phyloP scores from a whole-genome alignment of 1,140 invertebrate species.

The Bombus terrestris region DNA sequence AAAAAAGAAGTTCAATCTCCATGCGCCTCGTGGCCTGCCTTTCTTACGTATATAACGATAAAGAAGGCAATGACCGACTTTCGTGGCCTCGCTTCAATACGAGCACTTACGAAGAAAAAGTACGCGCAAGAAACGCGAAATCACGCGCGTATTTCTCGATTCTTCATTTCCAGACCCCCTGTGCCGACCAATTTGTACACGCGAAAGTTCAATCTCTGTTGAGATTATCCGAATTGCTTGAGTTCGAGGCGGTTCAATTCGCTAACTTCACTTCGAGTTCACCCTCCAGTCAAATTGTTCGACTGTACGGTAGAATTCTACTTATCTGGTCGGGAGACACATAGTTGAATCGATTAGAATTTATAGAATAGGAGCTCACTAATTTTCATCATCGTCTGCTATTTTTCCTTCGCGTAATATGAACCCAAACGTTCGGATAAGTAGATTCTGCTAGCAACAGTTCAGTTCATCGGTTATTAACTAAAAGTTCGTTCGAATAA shows the following conservation, averaged over 20 bases:
- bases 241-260: not conserved
- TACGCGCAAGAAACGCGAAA: constrained; percentile 13
- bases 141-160: constrained; percentile 30
- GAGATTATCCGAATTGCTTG: not conserved
- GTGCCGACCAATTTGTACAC: not conserved
- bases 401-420: too few species aligned
- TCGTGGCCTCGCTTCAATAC: constrained; percentile 40
- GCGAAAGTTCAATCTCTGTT: not conserved
- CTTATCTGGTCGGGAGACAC: too few species aligned
- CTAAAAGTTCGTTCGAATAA: too few species aligned
- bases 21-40: constrained; percentile 9
- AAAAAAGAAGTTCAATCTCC: constrained; percentile 33
- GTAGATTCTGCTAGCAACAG: too few species aligned
- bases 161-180: not conserved
- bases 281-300: not conserved
- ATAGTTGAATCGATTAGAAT: too few species aligned
- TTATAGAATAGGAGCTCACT: too few species aligned
- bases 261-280: not conserved
- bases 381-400: too few species aligned
- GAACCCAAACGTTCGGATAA: too few species aligned
- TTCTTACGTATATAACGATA: constrained; percentile 25
- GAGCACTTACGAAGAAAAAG: constrained; percentile 32
- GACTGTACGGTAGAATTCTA: not conserved
- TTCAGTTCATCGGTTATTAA: too few species aligned
- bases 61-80: constrained; percentile 51